Evolutionary conservation across 2,113 vertebrate genomes (phyloP).

Genomic region (Acanthochromis polyacanthus): DNA sequence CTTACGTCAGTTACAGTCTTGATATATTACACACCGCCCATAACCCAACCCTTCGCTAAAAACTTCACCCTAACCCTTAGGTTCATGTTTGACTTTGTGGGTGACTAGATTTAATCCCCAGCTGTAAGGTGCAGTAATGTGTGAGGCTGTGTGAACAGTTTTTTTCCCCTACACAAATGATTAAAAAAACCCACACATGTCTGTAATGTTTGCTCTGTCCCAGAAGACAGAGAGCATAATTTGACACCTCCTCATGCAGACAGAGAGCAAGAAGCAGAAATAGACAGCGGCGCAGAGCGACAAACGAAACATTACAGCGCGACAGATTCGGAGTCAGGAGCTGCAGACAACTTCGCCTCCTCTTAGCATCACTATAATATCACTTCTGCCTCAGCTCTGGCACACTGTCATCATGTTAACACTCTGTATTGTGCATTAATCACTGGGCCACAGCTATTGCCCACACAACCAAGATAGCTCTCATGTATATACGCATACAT

Average conservation of each 20-base stretch:
- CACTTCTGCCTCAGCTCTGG: constrained; percentile 68
- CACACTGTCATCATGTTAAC: constrained; percentile 74
- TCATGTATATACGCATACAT: not conserved
- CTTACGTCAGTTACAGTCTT: not conserved
- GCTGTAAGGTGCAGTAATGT: too few relatives aligned
- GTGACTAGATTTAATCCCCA: not conserved
- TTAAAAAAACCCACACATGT: constrained; percentile 1
- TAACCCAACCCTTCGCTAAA: not conserved
- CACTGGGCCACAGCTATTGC: constrained; percentile 45
- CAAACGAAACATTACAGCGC: constrained; percentile 23
- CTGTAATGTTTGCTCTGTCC: not conserved
- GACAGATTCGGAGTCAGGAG: constrained; percentile 43
- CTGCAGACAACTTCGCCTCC: constrained; percentile 61
- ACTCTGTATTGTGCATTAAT: constrained; percentile 65
- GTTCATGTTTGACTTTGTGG: not conserved
- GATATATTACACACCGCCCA: not conserved
- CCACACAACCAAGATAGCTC: constrained; percentile 30
- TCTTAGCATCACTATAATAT: constrained; percentile 72
- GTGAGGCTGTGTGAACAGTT: not conserved
- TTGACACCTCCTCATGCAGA: constrained; percentile 40
- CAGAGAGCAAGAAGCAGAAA: constrained; percentile 29
- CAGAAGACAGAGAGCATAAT: constrained; percentile 15
- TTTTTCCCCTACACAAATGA: not conserved
- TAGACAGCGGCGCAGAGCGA: constrained; percentile 22
- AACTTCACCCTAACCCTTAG: not conserved